Evolutionary conservation across 1,140 invertebrate species (phyloP), one percentile per base, ranked within the genome.

Genomic region (Caenorhabditis inopinata): DNA sequence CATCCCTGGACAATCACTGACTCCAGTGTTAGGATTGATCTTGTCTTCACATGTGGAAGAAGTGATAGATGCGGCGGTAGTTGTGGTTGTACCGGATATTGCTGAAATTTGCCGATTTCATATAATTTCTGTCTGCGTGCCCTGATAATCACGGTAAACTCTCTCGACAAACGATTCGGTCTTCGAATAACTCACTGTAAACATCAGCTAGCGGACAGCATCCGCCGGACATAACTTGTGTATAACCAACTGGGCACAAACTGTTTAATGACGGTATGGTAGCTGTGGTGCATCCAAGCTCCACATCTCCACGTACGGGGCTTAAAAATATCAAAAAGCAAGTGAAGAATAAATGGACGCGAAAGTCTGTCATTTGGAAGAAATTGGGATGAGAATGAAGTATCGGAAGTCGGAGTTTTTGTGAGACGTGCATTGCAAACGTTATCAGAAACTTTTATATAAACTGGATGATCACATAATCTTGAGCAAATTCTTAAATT

Each of bases 1-100:
- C 76, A 77, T 58, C 16, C 29, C 23, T 1, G 76, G 49, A 18
- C 76, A 77, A 23, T 77, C 45, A 58, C 47, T 32, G 23, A 77
- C 32, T 32, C 76, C 76, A 18, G 76, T 77, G 4, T 45, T 42
- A 12, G 76, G 76, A n/a, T 58, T 58, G 3, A 58, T 25, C 14
- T 58, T 58, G 14, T 58, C 51, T 32, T 58, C 27, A 16, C 51
- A 58, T n/a, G n/a, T n/a, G n/a, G n/a, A n/a, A n/a, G n/a, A n/a
- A 1, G 51, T 58, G 7, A 11, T 14, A 16, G 51, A 32, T 5
- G 51, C 16, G 9, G 51, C 27, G 27, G 51, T 48, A 0, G 47
- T 48, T 12, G 47, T 32, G 27, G 51, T 58, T n/a, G n/a, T n/a
- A n/a, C n/a, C n/a, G n/a, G n/a, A n/a, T n/a, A n/a, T n/a, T n/a